Percentiles rank a stretch among this genome's conserved stretches.
Evolutionary conservation across 2,113 vertebrate genomes (phyloP).

Genomic region (Dryoscopus gambensis): DNA sequence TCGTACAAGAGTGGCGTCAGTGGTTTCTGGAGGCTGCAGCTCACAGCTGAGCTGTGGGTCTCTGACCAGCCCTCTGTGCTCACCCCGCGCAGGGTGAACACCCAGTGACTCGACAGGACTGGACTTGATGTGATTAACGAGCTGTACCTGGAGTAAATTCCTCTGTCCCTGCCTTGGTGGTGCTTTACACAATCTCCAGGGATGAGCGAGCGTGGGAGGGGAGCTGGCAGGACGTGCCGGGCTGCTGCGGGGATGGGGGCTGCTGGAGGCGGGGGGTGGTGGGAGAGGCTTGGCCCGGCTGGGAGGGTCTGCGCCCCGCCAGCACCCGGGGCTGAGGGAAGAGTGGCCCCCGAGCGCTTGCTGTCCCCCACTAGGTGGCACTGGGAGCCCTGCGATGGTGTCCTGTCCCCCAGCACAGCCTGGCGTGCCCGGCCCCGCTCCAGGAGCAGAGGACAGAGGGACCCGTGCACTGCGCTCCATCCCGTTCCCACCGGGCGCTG

Average conservation of each 20-base stretch:
- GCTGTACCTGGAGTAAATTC: not conserved
- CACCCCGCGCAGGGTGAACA: not conserved
- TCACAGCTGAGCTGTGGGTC: not conserved
- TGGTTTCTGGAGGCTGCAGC: not conserved
- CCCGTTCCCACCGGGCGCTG: not conserved
- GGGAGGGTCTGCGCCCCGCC: not conserved
- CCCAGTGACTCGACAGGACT: not conserved
- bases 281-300: not conserved
- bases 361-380: constrained; percentile 55
- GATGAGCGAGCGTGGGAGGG: not conserved
- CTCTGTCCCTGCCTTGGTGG: not conserved
- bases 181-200: not conserved
- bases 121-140: not conserved
- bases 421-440: not conserved
- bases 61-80: not conserved
- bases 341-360: not conserved
- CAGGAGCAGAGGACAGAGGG: too few species aligned
- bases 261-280: not conserved
- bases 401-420: not conserved
- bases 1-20: rapidly evolving
- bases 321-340: not conserved
- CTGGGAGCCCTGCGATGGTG: constrained; percentile 26
- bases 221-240: not conserved
- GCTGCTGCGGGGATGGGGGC: not conserved
- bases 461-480: not conserved